phyloP scores from a whole-genome alignment of 2,888 invertebrate species.

The Notodonta dromedarius region DNA sequence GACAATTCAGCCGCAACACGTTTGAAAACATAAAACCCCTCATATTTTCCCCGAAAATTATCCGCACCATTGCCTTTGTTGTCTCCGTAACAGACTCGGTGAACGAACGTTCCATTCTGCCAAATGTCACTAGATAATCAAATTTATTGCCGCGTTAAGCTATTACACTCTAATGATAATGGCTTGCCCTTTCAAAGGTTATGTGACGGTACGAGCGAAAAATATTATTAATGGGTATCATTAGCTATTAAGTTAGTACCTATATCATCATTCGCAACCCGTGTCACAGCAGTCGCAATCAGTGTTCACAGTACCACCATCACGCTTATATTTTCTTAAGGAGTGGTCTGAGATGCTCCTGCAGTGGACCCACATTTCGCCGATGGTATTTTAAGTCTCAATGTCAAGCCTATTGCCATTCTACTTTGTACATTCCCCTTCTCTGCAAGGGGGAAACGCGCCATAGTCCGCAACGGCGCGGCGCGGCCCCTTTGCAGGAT shows the following conservation, averaged over 20 bases:
- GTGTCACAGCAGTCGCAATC: too few species aligned
- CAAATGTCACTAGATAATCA: conserved; percentile 1
- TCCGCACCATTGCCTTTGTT: conserved; percentile 3
- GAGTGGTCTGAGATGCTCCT: too few species aligned
- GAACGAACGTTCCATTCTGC: background rate
- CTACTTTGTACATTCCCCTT: too few species aligned
- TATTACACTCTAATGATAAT: background rate
- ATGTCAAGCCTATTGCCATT: too few species aligned
- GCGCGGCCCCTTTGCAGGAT: too few species aligned
- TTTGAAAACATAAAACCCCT: background rate
- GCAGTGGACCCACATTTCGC: too few species aligned
- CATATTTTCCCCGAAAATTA: conserved; percentile 1
- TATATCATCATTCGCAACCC: too few species aligned
- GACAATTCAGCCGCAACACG: background rate
- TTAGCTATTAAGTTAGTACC: background rate
- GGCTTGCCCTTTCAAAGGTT: background rate
- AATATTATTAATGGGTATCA: conserved; percentile 1
- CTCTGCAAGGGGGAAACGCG: too few species aligned
- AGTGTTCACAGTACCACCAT: too few species aligned
- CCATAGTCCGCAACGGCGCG: too few species aligned
- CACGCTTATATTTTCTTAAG: too few species aligned
- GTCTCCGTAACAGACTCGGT: conserved; percentile 2
- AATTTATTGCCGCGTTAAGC: conserved; percentile 3
- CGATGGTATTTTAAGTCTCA: too few species aligned
- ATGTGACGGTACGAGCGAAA: background rate